Evolutionary conservation across 2,113 vertebrate genomes (phyloP).

Genomic region (Urocynchramus pylzowi): DNA sequence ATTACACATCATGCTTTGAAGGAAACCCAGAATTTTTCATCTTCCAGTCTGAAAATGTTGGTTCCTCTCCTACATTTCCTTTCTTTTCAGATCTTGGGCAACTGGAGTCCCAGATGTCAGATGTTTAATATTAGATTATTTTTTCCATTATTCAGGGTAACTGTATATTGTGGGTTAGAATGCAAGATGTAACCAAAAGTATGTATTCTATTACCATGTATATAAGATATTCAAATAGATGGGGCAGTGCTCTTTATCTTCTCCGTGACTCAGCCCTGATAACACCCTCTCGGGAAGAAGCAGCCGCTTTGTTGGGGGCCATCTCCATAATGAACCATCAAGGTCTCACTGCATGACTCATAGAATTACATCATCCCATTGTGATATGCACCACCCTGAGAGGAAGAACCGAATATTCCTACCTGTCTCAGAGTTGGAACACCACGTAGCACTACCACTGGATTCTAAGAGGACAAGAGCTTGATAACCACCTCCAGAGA

Average conservation of each 20-base stretch:
- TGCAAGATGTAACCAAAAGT: background rate
- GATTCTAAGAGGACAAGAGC: background rate
- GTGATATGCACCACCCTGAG: background rate
- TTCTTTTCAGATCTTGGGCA: background rate
- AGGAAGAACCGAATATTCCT: background rate
- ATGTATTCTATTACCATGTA: background rate
- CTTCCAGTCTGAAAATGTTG: background rate
- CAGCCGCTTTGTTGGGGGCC: background rate
- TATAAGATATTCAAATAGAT: background rate
- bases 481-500: background rate
- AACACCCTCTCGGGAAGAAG: background rate
- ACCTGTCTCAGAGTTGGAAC: background rate
- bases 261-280: background rate
- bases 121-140: background rate
- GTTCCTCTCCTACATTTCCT: background rate
- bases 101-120: background rate
- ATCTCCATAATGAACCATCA: accelerated
- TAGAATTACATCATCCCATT: background rate
- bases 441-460: background rate
- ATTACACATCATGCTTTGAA: background rate
- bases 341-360: background rate
- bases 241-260: background rate
- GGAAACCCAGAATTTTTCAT: background rate
- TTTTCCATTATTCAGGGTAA: background rate
- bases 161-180: background rate